Percentiles rank a stretch among this genome's conserved stretches.
Conservation (phyloP, 1,140 invertebrate species). For the Drosophila pallidifrons region DNA sequence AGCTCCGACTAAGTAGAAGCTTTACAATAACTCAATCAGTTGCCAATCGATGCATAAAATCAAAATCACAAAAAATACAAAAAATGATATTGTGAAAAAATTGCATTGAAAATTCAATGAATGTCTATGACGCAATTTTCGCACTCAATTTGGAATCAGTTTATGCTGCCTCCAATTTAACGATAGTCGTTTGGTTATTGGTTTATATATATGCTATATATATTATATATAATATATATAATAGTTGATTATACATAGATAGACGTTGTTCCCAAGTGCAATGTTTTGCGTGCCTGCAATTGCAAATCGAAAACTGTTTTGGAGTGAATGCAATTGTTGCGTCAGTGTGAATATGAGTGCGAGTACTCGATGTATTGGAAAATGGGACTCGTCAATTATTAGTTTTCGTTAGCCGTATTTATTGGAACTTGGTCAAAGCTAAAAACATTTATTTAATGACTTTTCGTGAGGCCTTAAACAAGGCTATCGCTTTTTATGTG, state of each 20-base stretch:
- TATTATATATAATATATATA: neutral
- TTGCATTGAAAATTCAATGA: slow-evolving; percentile 37
- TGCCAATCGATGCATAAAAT: neutral
- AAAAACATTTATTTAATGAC: slow-evolving; percentile 42
- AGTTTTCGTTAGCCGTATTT: slow-evolving; percentile 13
- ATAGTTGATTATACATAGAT: slow-evolving; percentile 12
- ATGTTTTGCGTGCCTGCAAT: slow-evolving; percentile 35
- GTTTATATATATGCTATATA: slow-evolving; percentile 11
- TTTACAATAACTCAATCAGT: slow-evolving; percentile 25
- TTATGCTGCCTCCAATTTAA: slow-evolving; percentile 20
- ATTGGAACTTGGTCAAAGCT: slow-evolving; percentile 57
- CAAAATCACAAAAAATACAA: slow-evolving; percentile 2
- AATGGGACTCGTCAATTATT: slow-evolving; percentile 16
- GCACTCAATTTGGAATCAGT: slow-evolving; percentile 26
- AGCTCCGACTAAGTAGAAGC: slow-evolving; percentile 3
- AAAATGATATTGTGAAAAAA: slow-evolving; percentile 6
- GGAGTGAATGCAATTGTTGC: slow-evolving; percentile 31
- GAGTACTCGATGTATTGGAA: slow-evolving; percentile 17
- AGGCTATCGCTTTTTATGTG: slow-evolving; percentile 19
- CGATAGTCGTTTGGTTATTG: neutral
- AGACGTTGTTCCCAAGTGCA: slow-evolving; percentile 31
- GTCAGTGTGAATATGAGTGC: no score
- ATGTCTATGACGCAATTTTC: slow-evolving; percentile 36
- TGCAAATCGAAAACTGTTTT: slow-evolving; percentile 29
- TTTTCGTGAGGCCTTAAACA: slow-evolving; percentile 26